Evolutionary conservation across 1,140 invertebrate genomes (phyloP), one percentile per base, ranked within the genome.

Genomic region (Drosophila asahinai): DNA sequence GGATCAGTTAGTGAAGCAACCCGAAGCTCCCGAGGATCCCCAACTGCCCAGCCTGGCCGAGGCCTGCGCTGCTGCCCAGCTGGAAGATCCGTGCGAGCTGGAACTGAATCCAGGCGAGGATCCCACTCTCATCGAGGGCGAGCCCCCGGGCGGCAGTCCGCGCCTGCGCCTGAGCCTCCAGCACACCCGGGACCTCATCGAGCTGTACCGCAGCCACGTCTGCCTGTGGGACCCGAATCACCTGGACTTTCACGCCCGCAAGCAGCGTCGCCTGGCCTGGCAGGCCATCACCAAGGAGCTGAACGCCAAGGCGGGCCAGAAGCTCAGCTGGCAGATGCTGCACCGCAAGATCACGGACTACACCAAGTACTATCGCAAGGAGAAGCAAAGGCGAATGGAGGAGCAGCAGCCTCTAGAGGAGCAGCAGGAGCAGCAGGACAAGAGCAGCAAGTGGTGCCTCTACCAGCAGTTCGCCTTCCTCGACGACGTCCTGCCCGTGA

Each of bases 221-320:
- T 77, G 80, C 42, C 81, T 92, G 1, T 92, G 91, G 91, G 75
- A 92, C 70, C 91, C 91, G 48, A 87, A 91, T 70, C 79, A 92
- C 57, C 51, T 86, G 40, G 91, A 92, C 66, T 92, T 78, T 42
- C 74, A 77, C 27, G 47, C 57, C 2, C 70, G 91, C 0, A 64
- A 63, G 9, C 67, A 73, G 12, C 77, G 91, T 0, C 81, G 83
- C n/a, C 59, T 51, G 5, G 73, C 86, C 17, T 92, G 91, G 91
- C 76, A 80, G n/a, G 30, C 27, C n/a, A 60, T 92, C 5, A 74
- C 86, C 0, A 38, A 48, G 12, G 43, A 91, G n/a, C 30, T 92
- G 14, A 91, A 83, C 38, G 19, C 25, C 0, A 38, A 14, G 2
- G 9, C 60, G 1, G 47, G 33, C 1, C 58, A 48, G 12, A 52